Base-by-base conservation (phyloP, 2,797 vertebrate genomes). In the Eutrigla gurnardus region DNA sequence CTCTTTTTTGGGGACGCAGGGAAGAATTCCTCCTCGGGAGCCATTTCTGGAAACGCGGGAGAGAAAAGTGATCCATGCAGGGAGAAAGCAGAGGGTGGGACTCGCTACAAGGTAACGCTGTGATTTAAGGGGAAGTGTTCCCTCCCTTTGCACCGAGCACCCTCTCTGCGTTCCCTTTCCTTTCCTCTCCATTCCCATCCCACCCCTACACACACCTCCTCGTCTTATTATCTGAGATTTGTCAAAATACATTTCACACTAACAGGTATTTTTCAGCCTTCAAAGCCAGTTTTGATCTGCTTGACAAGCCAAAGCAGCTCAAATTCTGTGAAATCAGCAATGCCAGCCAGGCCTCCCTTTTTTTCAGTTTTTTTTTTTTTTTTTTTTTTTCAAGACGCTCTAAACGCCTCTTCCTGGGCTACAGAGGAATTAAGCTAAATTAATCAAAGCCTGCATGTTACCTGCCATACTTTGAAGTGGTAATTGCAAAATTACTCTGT, bases 221-320 rank as follows among this genome's bases (percentile, higher is more conserved):
- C 50, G 57, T 79, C 83, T 93, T 92, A 91, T 94, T 93, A 94
- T 93, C 94, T 93, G 90, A 93, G 91, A 95, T 95, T 95, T 96
- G 93, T 94, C 94, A 96, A 95, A 95, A 95, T 94, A 91, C 90
- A 93, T 96, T 95, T 95, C 93, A 94, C 94, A 94, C 90, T 93
- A 94, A 93, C 94, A 94, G 91, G 92, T 94, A 94, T 93, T 95
- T 94, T 93, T 92, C 85, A 87, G 90, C 92, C 93, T 96, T 96
- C 94, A 95, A 94, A 96, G 94, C 64, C 87, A 90, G 85, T 95
- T 93, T 93, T 96, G 93, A 95, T 95, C 87, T 94, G 87, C 78
- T 77, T 92, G 93, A 94, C 92, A 93, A 92, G 90, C 88, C 92
- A 94, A 94, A 95, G 94, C 84, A 92, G 90, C 90, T 93, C 91